These are phyloP conservation scores for Sebastes glaucus DNA, from an alignment of 2,797 vertebrate genomes.

Conservation along the genomic window DNA sequence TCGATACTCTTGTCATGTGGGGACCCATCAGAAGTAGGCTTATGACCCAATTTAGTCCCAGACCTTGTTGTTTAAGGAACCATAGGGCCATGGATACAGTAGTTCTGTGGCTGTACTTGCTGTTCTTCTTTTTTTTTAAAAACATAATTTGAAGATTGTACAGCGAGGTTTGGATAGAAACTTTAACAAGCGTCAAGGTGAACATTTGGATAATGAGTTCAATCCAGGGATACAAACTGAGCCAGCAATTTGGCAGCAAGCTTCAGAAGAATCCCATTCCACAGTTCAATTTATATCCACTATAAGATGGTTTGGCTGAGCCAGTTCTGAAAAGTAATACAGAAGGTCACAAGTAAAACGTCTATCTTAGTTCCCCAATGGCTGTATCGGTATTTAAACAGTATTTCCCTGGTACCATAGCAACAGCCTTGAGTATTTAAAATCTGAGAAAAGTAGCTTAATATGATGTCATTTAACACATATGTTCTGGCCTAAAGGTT, in stretches of 20 bases:
- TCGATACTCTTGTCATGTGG: conserved; percentile 23
- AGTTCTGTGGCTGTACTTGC: neutral
- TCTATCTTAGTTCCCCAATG: neutral
- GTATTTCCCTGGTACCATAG: neutral
- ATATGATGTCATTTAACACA: neutral
- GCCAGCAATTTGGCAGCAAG: neutral
- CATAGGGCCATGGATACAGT: neutral
- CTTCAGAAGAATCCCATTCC: neutral
- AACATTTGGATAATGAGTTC: neutral
- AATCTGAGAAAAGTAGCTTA: neutral
- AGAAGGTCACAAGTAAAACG: neutral
- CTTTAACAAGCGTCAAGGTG: neutral
- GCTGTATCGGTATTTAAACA: neutral
- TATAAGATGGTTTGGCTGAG: neutral
- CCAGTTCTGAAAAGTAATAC: neutral
- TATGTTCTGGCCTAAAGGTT: neutral
- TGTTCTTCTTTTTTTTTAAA: neutral
- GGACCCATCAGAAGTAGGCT: conserved; percentile 34
- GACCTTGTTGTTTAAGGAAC: conserved; percentile 34
- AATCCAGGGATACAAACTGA: neutral
- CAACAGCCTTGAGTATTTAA: neutral
- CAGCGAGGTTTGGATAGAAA: neutral
- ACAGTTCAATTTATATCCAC: neutral
- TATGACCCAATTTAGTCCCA: conserved; percentile 40
- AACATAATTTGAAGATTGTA: neutral